phyloP scores from a whole-genome alignment of 2,797 vertebrate genomes.

The Notolabrus celidotus region DNA sequence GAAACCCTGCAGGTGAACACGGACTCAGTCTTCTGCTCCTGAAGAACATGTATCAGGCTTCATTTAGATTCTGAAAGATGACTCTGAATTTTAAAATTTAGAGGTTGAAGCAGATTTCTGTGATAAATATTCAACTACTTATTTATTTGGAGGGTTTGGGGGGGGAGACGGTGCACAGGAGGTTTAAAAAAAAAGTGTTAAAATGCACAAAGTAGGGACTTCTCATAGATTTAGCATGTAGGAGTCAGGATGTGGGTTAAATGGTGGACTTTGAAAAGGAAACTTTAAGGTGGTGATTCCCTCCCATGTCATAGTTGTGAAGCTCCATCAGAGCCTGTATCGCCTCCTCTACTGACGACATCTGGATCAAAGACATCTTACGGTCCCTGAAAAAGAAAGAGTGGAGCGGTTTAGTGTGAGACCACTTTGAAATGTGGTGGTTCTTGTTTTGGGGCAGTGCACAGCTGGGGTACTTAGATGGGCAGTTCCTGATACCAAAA shows the following conservation, averaged over 20 bases:
- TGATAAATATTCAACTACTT: background rate
- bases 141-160: background rate
- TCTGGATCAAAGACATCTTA: slow-evolving; percentile 99
- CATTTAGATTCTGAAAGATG: slow-evolving; percentile 19
- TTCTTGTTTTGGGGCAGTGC: background rate
- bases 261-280: slow-evolving; percentile 99
- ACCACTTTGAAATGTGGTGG: too few species aligned
- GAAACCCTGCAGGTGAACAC: background rate
- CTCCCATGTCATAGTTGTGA: slow-evolving; percentile 98
- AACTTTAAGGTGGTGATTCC: slow-evolving; percentile 97
- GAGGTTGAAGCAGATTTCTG: background rate
- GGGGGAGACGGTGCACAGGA: background rate
- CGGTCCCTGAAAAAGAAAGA: slow-evolving; percentile 88
- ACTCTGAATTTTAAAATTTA: background rate
- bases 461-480: too few species aligned
- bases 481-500: too few species aligned
- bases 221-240: slow-evolving; percentile 9
- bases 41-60: background rate
- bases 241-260: slow-evolving; percentile 64
- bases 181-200: slow-evolving; percentile 15
- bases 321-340: slow-evolving; percentile 97
- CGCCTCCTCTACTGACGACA: slow-evolving; percentile 97
- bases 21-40: slow-evolving; percentile 13
- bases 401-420: background rate
- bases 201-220: slow-evolving; percentile 15